phyloP scores from a whole-genome alignment of 2,113 vertebrate genomes.

The Scytalopus superciliaris region DNA sequence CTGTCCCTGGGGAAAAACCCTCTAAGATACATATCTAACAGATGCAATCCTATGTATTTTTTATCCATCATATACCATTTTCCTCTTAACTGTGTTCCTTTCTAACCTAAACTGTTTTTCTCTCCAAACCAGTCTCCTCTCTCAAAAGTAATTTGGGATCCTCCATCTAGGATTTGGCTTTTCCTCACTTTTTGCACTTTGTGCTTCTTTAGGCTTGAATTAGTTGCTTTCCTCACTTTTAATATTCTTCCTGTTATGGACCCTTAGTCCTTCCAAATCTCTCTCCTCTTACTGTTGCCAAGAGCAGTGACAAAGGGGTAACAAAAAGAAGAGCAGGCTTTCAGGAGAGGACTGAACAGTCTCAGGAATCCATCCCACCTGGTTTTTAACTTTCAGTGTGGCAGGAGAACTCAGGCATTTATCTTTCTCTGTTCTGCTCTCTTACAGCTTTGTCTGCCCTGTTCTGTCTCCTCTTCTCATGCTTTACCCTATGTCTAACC shows the following conservation, averaged over 20 bases:
- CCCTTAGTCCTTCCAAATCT: background rate
- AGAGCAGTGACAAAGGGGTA: background rate
- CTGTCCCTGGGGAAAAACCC: background rate
- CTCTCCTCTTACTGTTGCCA: background rate
- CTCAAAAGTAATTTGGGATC: background rate
- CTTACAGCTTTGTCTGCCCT: background rate
- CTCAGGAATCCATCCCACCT: background rate
- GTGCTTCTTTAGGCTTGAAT: background rate
- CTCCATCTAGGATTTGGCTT: background rate
- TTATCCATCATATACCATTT: background rate
- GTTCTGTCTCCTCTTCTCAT: background rate
- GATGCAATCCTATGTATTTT: background rate
- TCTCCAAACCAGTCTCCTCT: background rate
- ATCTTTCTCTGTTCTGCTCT: background rate
- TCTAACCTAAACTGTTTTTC: background rate
- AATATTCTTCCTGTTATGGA: background rate
- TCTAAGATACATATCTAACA: background rate
- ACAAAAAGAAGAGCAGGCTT: background rate
- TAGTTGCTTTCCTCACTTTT: background rate
- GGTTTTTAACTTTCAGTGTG: background rate
- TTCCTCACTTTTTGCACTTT: background rate
- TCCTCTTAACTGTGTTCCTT: background rate
- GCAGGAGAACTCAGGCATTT: background rate
- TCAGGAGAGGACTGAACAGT: background rate
- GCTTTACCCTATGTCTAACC: background rate